Conservation (phyloP, 1,140 invertebrate genomes). For the Delia radicum region DNA sequence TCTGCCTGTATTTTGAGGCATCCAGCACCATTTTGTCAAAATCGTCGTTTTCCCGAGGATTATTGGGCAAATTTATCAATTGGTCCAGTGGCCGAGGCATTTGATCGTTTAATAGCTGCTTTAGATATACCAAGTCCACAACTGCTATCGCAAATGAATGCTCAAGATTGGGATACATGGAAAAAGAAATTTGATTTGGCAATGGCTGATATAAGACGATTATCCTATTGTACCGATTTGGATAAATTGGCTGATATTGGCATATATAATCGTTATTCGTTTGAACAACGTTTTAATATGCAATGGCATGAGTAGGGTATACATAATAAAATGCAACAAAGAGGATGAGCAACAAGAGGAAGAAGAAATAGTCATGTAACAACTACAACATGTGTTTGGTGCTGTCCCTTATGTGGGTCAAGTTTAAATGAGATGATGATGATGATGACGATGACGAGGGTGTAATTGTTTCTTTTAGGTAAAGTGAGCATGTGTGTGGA, state of each 20-base stretch:
- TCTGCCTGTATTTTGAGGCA: conserved; percentile 51
- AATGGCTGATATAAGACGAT: conserved; percentile 47
- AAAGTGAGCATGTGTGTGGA: too few relatives aligned
- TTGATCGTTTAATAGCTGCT: conserved; percentile 46
- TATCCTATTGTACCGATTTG: conserved; percentile 49
- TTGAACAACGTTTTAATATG: conserved; percentile 48
- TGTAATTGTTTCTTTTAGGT: background rate
- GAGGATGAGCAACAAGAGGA: background rate
- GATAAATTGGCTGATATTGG: conserved; percentile 48
- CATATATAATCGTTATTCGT: conserved; percentile 46
- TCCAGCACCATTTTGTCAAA: conserved; percentile 50
- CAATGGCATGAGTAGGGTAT: conserved; percentile 45
- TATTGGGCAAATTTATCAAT: conserved; percentile 52
- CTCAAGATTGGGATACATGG: conserved; percentile 50
- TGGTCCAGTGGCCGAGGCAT: conserved; percentile 48
- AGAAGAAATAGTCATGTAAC: background rate
- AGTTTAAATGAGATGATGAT: conserved; percentile 3
- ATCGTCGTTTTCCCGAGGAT: conserved; percentile 48
- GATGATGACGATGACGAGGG: background rate
- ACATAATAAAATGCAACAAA: background rate
- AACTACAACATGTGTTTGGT: background rate
- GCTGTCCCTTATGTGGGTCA: conserved; percentile 1
- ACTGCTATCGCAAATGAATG: conserved; percentile 50
- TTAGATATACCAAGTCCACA: conserved; percentile 53
- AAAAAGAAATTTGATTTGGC: conserved; percentile 51